Conservation (phyloP, 2,797 vertebrate species). For the Gymnodraco acuticeps region DNA sequence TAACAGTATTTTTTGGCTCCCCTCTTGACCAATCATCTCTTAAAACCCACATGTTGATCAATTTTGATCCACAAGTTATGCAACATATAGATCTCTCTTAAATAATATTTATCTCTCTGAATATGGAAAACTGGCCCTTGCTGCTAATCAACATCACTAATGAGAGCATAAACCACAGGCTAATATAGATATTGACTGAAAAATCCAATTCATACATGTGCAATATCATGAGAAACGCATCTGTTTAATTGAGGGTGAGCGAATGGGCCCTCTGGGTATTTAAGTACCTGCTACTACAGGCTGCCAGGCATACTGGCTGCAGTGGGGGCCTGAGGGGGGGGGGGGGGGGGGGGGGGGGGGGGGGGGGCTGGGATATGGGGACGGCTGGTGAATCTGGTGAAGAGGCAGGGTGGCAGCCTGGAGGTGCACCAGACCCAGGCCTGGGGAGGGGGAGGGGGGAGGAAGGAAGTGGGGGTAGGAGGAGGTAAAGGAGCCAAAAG, state of each 20-base stretch:
- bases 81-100: not conserved
- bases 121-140: not conserved
- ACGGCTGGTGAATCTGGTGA: conserved; percentile 83
- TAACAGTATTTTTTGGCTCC: not conserved
- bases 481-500: conserved; percentile 77
- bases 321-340: not conserved
- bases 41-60: not conserved
- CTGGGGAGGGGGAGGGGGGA: conserved; percentile 50
- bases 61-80: not conserved
- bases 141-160: conserved; percentile 2
- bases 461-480: conserved; percentile 66
- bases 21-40: no score
- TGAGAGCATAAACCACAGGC: conserved; percentile 15
- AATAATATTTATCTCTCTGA: conserved; percentile 1
- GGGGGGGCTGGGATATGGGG: conserved; percentile 63
- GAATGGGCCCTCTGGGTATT: conserved; percentile 28
- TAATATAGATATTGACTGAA: conserved; percentile 18
- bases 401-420: conserved; percentile 83
- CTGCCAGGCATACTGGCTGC: conserved; percentile 56
- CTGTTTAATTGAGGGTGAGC: conserved; percentile 32
- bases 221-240: conserved; percentile 24
- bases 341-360: not conserved
- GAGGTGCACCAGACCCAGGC: conserved; percentile 82
- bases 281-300: conserved; percentile 83
- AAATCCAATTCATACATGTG: conserved; percentile 9